Evolutionary conservation across 2,797 vertebrate genomes (phyloP).

Genomic region (Brachyrhaphis roseni): DNA sequence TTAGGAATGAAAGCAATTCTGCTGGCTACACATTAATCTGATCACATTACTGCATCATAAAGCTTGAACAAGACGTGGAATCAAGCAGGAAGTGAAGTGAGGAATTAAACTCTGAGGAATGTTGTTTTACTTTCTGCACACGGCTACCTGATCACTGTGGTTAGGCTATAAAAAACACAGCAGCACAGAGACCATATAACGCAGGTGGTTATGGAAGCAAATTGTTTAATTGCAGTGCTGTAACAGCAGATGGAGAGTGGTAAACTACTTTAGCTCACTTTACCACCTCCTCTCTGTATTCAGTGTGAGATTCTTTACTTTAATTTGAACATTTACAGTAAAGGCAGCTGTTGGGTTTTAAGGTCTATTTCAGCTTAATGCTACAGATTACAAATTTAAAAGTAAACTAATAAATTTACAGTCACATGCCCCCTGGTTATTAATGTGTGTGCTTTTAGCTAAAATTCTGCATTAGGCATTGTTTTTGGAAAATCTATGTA

Average conservation of each 20-base stretch:
- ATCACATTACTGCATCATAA: slow-evolving; percentile 27
- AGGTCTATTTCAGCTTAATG: background rate
- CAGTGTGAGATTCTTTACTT: background rate
- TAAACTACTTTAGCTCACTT: slow-evolving; percentile 1
- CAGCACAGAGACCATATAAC: slow-evolving; percentile 35
- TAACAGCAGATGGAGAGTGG: slow-evolving; percentile 2
- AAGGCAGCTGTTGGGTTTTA: background rate
- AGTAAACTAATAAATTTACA: background rate
- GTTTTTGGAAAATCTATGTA: background rate
- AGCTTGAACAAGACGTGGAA: slow-evolving; percentile 25
- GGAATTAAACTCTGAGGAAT: slow-evolving; percentile 51
- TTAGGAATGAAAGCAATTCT: slow-evolving; percentile 4
- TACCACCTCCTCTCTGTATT: background rate
- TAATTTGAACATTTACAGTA: background rate
- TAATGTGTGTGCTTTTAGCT: background rate
- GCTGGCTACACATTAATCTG: slow-evolving; percentile 14
- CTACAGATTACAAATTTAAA: background rate
- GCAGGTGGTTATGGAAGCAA: slow-evolving; percentile 27
- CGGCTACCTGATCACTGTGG: slow-evolving; percentile 44
- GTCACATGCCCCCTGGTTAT: background rate
- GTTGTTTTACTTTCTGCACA: slow-evolving; percentile 33
- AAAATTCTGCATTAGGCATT: background rate
- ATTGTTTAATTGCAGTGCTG: slow-evolving; percentile 48
- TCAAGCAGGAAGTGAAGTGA: slow-evolving; percentile 20
- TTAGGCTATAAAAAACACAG: slow-evolving; percentile 43